Base-by-base conservation (phyloP, 2,113 vertebrate genomes). In the Acinonyx jubatus region DNA sequence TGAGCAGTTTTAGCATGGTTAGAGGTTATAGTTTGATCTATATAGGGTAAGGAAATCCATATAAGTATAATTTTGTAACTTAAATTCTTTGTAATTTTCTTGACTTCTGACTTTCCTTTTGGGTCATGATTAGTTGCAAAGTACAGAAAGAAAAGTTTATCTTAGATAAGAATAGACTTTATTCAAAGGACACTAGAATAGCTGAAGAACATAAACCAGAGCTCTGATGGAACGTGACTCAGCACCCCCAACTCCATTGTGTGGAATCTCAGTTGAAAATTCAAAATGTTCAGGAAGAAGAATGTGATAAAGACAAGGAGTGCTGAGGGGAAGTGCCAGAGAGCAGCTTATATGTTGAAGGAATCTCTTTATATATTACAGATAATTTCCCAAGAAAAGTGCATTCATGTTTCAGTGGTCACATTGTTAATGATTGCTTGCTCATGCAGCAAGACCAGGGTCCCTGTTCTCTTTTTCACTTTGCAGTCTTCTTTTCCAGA, bases 321-420 rank as follows among this genome's bases (percentile, higher is more conserved):
- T 33, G 3, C 1, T n/a, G 52, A 41, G 27, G 15, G 4, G 4
- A 27, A 8, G 12, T 19, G 14, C 78, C 19, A 19, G 57, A 41
- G 15, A 55, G 29, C 31, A 66, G 15, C 69, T 33, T 23, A 33
- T 50, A 13, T 33, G 36, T 69, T 74, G 27, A n/a, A 14, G 57
- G 33, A 14, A 14, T 74, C 45, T 55, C 45, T 12, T 68, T 10
- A 5, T n/a, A 10, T 33, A 16, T 19, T 73, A 27, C 5, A 66
- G 50, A 48, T 25, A 68, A 41, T 71, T 82, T 61, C 61, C 65
- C 85, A 23, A 73, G 74, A 21, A 36, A 65, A 92, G 13, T 1
- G 8, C 29, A 19, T 5, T 0, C 0, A 0, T 38, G 9, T 0
- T 36, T 84, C 31, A 18, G 0, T 18, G 7, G 19, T 57, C 25